A percentile compares a stretch with the other conserved stretches of the same genome.
phyloP scores from a whole-genome alignment of 2,797 vertebrate species.

The Pseudochirops cupreus region DNA sequence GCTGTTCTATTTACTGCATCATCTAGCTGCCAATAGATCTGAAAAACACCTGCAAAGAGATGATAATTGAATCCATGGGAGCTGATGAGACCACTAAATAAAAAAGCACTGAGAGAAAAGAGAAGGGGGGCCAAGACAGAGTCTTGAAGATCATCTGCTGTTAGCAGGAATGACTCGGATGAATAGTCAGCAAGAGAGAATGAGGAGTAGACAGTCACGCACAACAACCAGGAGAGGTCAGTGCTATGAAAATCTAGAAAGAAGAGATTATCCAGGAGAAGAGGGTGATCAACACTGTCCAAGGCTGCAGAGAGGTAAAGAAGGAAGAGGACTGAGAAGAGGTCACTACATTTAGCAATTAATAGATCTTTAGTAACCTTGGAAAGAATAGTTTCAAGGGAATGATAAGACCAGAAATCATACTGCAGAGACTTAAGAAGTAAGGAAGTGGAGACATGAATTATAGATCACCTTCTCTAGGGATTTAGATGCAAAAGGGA shows the following conservation, averaged over 20 bases:
- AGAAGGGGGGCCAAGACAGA: not conserved
- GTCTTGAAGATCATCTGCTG: not conserved
- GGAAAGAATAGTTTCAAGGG: not conserved
- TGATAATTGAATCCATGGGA: not conserved
- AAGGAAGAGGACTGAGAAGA: not conserved
- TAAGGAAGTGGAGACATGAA: not conserved
- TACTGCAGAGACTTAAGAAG: not conserved
- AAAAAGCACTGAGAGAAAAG: not conserved
- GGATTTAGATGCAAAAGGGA: not conserved
- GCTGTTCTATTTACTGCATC: not conserved
- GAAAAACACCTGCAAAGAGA: not conserved
- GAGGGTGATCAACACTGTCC: not conserved
- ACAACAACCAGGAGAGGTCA: not conserved
- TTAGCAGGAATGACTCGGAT: not conserved
- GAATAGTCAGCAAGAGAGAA: not conserved
- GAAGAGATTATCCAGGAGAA: not conserved
- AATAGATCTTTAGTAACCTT: not conserved
- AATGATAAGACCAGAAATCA: not conserved
- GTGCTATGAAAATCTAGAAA: not conserved
- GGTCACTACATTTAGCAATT: not conserved
- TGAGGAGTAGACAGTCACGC: not conserved
- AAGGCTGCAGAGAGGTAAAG: not conserved
- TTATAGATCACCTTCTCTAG: not conserved
- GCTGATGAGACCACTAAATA: not conserved
- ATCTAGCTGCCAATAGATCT: not conserved